These are phyloP conservation scores for Notothenia coriiceps DNA, from an alignment of 2,113 vertebrate species.

Conservation along the genomic window DNA sequence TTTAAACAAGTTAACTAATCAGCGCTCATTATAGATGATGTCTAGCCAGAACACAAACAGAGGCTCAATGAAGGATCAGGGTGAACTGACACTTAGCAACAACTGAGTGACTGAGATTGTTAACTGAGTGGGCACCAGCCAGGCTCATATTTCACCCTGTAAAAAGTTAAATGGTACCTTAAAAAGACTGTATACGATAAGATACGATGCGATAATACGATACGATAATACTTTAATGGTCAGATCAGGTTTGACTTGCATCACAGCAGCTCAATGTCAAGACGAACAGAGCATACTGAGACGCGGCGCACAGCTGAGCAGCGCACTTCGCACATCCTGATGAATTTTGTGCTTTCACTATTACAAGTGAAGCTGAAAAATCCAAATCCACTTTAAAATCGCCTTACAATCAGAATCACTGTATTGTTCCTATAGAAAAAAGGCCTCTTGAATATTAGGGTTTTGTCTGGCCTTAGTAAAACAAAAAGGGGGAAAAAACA, in stretches of 20 bases:
- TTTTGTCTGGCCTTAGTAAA: no score
- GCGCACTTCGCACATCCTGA: neutral
- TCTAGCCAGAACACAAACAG: constrained; percentile 86
- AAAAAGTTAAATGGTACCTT: constrained; percentile 32
- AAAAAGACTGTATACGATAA: constrained; percentile 22
- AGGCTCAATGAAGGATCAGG: constrained; percentile 70
- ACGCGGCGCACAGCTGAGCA: no score
- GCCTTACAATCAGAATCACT: neutral
- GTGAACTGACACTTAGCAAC: constrained; percentile 70
- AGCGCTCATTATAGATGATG: constrained; percentile 83
- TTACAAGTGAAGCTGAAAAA: constrained; percentile 2
- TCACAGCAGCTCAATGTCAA: no score
- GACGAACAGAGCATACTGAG: no score
- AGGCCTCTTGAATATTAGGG: neutral
- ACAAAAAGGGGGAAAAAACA: no score
- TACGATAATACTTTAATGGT: no score
- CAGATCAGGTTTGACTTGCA: no score
- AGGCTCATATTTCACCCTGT: constrained; percentile 21
- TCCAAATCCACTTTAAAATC: neutral
- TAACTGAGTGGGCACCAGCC: constrained; percentile 26
- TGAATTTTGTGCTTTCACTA: constrained; percentile 24
- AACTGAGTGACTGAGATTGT: constrained; percentile 63
- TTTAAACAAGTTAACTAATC: constrained; percentile 84
- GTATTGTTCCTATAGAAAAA: neutral
- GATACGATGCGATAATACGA: no score